A percentile compares a stretch with the other conserved stretches of the same genome.
These are phyloP conservation scores for Sesia apiformis DNA, from an alignment of 2,888 invertebrate genomes.

Conservation along the genomic window DNA sequence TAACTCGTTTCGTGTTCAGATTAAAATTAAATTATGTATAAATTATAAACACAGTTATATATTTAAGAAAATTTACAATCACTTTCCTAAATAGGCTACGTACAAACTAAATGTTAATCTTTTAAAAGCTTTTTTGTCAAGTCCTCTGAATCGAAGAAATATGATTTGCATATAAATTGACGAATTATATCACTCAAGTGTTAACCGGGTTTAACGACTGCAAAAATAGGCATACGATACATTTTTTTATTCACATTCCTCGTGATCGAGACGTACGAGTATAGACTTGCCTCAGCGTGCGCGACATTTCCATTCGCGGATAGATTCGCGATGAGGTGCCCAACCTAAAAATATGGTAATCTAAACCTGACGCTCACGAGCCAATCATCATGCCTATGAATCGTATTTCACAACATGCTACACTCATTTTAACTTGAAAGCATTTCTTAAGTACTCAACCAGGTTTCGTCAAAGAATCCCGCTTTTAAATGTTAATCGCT, in stretches of 20 bases:
- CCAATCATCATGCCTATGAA: slow-evolving; percentile 4
- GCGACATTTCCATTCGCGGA: slow-evolving; percentile 27
- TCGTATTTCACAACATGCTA: slow-evolving; percentile 23
- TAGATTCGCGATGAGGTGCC: slow-evolving; percentile 14
- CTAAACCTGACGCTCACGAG: slow-evolving; percentile 16
- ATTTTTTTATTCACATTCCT: slow-evolving; percentile 21
- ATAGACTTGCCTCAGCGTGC: slow-evolving; percentile 6
- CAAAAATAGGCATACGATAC: background rate
- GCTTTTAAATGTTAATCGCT: slow-evolving; percentile 28
- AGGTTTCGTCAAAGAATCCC: slow-evolving; percentile 23
- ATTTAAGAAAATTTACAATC: no score
- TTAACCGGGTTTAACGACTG: background rate
- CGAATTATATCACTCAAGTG: background rate
- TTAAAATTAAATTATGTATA: no score
- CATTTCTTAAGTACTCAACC: slow-evolving; percentile 29
- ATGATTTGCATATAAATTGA: background rate
- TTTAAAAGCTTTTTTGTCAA: no score
- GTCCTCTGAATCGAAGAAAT: no score
- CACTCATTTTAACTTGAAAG: slow-evolving; percentile 23
- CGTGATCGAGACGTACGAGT: slow-evolving; percentile 6
- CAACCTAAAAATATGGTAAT: slow-evolving; percentile 37
- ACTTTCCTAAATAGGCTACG: no score
- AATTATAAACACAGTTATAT: no score
- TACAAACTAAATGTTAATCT: no score
- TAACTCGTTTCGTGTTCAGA: no score